Base-by-base conservation (phyloP, 2,797 vertebrate genomes). In the Channallabes apus region DNA sequence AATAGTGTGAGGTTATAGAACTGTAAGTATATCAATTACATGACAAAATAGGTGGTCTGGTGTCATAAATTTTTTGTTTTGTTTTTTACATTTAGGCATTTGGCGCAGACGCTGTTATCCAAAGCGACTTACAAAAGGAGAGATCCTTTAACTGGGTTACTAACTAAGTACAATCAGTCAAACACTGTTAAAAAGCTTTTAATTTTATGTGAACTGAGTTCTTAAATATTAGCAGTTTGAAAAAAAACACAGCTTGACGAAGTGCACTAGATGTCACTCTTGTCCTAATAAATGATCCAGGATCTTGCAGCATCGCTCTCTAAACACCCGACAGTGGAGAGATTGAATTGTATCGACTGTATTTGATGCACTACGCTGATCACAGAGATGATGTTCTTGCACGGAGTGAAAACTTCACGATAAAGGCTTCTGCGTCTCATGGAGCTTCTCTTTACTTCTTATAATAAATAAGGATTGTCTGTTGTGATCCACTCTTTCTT, bases 251-350 rank as follows among this genome's bases (percentile, higher is more conserved):
- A 73, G 41, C 24, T 51, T 6, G 7, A 46, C 0, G 17, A 6
- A 17, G 27, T 32, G 38, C 85, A 78, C 85, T 35, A 86, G 85
- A 82, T 86, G 85, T 69, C 72, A 51, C 62, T 78, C 35, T 69
- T 17, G 64, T 71, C 18, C 62, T 77, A 41, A 54, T 35, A 78
- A 78, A 56, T 69, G 1, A 0, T 6, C 2, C 35, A 64, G 35
- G 77, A 17, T 24, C 20, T 62, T 24, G 3, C 1, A 12, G 58
- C 22, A n/a, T 41, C 6, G 6, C 46, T 80, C 7, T 27, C 2
- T 24, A 8, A 62, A 79, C 35, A 41, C 41, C 59, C 0, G 11
- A 24, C 76, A 3, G 20, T 0, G 54, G 41, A 46, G 41, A 46
- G 41, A 46, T 9, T 46, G 9, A 9, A 46, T 46, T 1, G 9